Percentiles rank a stretch among this genome's conserved stretches.
phyloP scores from a whole-genome alignment of 2,888 invertebrate species.

The Neoitamus cyanurus region DNA sequence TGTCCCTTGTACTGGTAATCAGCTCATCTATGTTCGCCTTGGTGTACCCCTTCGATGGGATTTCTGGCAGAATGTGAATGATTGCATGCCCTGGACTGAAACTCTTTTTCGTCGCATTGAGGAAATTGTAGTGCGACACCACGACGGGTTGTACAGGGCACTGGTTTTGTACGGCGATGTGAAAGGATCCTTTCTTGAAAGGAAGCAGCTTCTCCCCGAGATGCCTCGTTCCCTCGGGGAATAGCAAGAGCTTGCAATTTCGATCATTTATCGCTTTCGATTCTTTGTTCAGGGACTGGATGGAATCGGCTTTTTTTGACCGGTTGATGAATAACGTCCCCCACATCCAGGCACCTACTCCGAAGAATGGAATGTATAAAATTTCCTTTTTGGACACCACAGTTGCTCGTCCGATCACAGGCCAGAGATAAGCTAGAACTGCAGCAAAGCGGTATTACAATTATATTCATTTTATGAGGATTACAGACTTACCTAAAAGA shows the following conservation, averaged over 20 bases:
- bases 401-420: conserved; percentile 81
- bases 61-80: conserved; percentile 78
- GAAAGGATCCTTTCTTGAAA: conserved; percentile 97
- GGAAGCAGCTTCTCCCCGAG: conserved; percentile 81
- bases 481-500: conserved; percentile 78
- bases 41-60: conserved; percentile 73
- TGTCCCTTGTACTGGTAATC: conserved; percentile 73
- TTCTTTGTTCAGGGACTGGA: conserved; percentile 78
- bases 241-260: conserved; percentile 83
- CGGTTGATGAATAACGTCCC: conserved; percentile 91
- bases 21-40: conserved; percentile 74
- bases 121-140: conserved; percentile 83
- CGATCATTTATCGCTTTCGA: conserved; percentile 74
- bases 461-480: background rate
- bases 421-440: conserved; percentile 85
- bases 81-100: conserved; percentile 79
- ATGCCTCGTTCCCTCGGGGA: conserved; percentile 93
- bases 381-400: conserved; percentile 87
- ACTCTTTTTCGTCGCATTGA: conserved; percentile 71
- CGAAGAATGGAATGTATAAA: conserved; percentile 85
- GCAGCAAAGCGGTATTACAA: conserved; percentile 52
- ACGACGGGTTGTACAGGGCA: conserved; percentile 91
- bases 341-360: conserved; percentile 86
- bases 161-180: conserved; percentile 85
- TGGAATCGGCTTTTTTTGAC: conserved; percentile 76